Conservation (phyloP, 2,797 vertebrate genomes). For the Periparus ater region DNA sequence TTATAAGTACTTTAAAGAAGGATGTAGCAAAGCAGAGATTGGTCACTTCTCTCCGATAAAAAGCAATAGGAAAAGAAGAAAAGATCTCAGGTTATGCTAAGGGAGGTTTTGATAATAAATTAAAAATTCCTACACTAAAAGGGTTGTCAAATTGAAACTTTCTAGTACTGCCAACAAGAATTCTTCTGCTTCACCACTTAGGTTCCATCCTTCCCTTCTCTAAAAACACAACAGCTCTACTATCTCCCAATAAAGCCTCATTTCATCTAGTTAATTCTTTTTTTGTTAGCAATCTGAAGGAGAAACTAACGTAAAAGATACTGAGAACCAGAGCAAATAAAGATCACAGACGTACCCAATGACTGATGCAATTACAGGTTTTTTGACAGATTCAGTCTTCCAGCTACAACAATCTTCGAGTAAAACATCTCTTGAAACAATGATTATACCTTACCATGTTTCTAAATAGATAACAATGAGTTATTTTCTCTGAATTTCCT, state of each 20-base stretch:
- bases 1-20: neutral
- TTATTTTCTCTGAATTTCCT: neutral
- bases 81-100: neutral
- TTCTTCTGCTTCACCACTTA: neutral
- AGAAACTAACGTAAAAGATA: neutral
- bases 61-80: neutral
- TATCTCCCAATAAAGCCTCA: neutral
- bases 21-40: accelerated
- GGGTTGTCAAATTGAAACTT: neutral
- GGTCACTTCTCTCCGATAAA: neutral
- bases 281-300: neutral
- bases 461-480: neutral
- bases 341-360: neutral
- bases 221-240: neutral
- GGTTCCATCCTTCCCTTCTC: neutral
- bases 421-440: neutral
- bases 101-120: neutral
- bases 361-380: neutral
- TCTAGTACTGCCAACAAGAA: neutral
- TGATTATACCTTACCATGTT: neutral
- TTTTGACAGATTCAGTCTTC: neutral
- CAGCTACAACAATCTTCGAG: neutral
- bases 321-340: neutral
- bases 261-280: neutral
- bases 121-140: neutral